These are phyloP conservation scores for Girardinichthys multiradiatus DNA, from an alignment of 2,113 vertebrate species.

Conservation along the genomic window DNA sequence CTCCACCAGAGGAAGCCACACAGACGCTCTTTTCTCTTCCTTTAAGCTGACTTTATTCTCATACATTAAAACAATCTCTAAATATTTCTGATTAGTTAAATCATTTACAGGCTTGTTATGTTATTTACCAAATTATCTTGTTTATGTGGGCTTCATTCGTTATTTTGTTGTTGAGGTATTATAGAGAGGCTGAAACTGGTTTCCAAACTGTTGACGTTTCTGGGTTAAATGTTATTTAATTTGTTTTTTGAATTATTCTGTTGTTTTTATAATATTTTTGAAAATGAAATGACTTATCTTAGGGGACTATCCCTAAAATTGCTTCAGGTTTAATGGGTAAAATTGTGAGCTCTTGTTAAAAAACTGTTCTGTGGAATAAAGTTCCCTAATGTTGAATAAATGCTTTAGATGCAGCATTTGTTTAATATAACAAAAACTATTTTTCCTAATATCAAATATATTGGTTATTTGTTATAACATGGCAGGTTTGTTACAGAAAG, in stretches of 20 bases:
- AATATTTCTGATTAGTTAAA: no score
- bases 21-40: no score
- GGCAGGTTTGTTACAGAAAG: no score
- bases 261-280: neutral
- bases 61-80: no score
- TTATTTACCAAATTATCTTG: neutral
- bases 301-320: neutral
- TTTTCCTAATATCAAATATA: no score
- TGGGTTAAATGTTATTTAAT: neutral
- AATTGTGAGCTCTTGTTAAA: neutral
- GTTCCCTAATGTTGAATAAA: neutral
- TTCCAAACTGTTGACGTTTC: neutral
- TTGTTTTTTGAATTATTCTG: neutral
- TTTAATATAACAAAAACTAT: no score
- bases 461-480: no score
- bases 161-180: no score
- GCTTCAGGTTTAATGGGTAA: neutral
- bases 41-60: no score
- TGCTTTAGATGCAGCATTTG: neutral
- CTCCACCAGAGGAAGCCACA: no score
- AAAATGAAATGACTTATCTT: neutral
- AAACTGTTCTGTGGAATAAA: neutral
- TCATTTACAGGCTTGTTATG: neutral
- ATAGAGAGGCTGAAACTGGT: neutral
- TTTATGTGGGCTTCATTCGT: neutral